Conservation (phyloP, 2,888 invertebrate genomes). For the Agriopis marginaria region DNA sequence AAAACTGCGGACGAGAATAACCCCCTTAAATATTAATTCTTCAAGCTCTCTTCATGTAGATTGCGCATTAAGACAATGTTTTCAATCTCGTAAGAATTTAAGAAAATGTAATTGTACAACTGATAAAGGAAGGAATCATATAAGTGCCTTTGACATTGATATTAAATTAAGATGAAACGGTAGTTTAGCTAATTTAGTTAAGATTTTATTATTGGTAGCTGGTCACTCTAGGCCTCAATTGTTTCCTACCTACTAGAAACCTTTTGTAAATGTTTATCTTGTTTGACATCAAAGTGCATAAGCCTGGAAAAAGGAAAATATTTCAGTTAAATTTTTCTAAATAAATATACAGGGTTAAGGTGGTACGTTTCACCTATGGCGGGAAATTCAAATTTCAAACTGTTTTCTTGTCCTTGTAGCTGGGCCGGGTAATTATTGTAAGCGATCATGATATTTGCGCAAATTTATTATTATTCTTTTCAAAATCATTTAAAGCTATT, state of each 20-base stretch:
- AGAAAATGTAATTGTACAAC: slow-evolving; percentile 27
- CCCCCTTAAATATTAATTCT: slow-evolving; percentile 9
- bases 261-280: neutral
- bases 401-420: too few species aligned
- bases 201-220: neutral
- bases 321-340: neutral
- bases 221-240: neutral
- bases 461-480: too few species aligned
- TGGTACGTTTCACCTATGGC: too few species aligned
- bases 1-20: too few species aligned
- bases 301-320: neutral
- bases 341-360: neutral
- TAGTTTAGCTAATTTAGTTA: slow-evolving; percentile 4
- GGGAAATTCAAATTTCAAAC: too few species aligned
- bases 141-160: slow-evolving; percentile 23
- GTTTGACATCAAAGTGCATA: neutral
- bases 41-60: slow-evolving; percentile 51
- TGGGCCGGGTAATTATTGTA: too few species aligned
- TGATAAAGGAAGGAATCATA: neutral
- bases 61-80: neutral
- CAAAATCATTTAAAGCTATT: too few species aligned
- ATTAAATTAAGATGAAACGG: slow-evolving; percentile 9
- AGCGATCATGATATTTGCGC: too few species aligned
- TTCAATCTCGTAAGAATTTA: neutral
- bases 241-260: too few species aligned